Conservation (phyloP, 2,113 vertebrate genomes). For the Neodon shergylaensis region DNA sequence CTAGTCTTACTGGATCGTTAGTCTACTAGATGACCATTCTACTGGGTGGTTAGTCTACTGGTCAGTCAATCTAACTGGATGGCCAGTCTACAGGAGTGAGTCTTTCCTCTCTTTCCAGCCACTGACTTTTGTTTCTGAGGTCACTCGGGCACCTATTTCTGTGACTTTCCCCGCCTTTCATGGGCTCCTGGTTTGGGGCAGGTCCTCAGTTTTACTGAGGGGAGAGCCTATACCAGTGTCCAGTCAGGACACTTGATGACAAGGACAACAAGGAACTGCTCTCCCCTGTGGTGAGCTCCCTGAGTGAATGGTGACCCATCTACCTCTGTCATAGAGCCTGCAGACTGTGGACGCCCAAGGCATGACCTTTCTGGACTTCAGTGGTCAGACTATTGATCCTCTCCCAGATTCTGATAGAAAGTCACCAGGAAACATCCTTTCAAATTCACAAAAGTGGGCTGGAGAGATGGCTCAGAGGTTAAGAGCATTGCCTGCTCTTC, state of each 20-base stretch:
- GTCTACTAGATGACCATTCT: no score
- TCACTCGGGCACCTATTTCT: not conserved
- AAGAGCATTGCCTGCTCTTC: no score
- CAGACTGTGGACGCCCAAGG: not conserved
- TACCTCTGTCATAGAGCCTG: not conserved
- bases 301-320: not conserved
- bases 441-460: not conserved
- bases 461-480: no score
- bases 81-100: no score
- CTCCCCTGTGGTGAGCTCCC: not conserved
- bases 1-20: no score
- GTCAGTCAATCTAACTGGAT: no score
- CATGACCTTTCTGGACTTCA: not conserved
- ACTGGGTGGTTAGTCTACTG: not conserved
- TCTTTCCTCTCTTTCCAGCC: not conserved
- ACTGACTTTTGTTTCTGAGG: not conserved
- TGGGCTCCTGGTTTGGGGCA: not conserved
- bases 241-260: not conserved
- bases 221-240: not conserved
- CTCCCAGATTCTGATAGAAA: not conserved
- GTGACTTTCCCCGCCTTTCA: not conserved
- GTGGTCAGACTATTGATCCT: fast-evolving
- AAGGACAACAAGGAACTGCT: not conserved
- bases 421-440: not conserved
- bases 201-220: not conserved